Conservation (phyloP, 2,888 invertebrate genomes). For the Zygaena filipendulae region DNA sequence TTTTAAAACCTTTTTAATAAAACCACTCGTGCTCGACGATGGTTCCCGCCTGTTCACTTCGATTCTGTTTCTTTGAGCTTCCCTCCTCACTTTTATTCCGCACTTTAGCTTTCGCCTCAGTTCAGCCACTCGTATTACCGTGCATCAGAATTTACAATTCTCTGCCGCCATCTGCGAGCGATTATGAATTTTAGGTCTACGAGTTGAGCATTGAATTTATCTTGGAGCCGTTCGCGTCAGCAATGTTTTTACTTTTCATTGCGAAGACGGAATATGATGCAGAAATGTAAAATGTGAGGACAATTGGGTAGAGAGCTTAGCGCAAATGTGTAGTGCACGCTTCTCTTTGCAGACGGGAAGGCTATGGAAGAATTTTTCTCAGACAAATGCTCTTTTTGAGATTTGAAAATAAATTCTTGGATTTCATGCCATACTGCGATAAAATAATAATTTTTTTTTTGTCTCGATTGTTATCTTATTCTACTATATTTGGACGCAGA, state of each 20-base stretch:
- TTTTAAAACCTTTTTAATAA: too few relatives aligned
- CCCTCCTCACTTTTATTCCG: constrained; percentile 60
- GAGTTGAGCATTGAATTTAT: too few relatives aligned
- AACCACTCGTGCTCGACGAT: too few relatives aligned
- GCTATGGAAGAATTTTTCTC: constrained; percentile 30
- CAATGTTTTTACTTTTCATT: constrained; percentile 63
- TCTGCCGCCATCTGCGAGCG: constrained; percentile 6
- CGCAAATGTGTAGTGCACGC: constrained; percentile 41
- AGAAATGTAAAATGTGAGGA: constrained; percentile 64
- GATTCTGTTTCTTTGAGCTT: constrained; percentile 25
- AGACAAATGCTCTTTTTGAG: constrained; percentile 32
- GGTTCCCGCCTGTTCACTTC: constrained; percentile 19
- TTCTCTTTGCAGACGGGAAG: constrained; percentile 34
- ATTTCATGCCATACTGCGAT: too few relatives aligned
- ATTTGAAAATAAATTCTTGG: too few relatives aligned
- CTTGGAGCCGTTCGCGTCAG: too few relatives aligned
- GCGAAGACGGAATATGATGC: constrained; percentile 59
- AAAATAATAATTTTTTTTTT: too few relatives aligned
- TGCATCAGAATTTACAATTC: constrained; percentile 50
- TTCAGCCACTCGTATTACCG: constrained; percentile 55
- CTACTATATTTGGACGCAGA: too few relatives aligned
- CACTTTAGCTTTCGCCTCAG: constrained; percentile 60
- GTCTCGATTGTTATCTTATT: too few relatives aligned
- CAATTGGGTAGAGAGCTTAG: constrained; percentile 50
- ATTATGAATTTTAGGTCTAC: constrained; percentile 20